Evolutionary conservation across 2,113 vertebrate species (phyloP), one percentile per base, ranked within the genome.

Genomic region (Serinus canaria): DNA sequence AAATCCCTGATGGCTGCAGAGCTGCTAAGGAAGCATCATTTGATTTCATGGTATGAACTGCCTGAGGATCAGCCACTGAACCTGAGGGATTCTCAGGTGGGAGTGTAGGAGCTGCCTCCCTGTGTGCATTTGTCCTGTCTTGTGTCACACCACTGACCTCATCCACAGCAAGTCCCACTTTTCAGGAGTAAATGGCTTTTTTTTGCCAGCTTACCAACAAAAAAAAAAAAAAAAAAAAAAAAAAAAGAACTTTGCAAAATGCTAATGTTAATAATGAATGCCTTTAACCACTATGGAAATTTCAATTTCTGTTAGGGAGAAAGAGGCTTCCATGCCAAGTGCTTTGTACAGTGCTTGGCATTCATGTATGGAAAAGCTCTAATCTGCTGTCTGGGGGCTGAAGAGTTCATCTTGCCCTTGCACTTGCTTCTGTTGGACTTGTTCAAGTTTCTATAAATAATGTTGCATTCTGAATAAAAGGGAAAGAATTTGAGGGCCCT

Each of bases 11-110:
- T 75, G 91, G 43, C 33, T 81, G 33, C 27, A 46, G 79, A 77
- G 59, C 83, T 94, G 63, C 83, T 81, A 77, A 90, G 89, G 72
- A 94, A 77, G 86, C 50, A 93, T 27, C 13, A 46, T 83, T 83
- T 88, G 88, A 77, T 55, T 88, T 72, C 21, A 11, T 60, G 44
- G 33, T 62, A 15, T 35, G 46, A 83, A 10, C 31, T 66, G 53
- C 70, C 41, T 86, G 55, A 53, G 67, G 75, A 77, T 92, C 33
- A 80, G 50, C 20, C 16, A 5, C 1, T 5, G 31, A 66, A 56
- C 55, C 47, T 49, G 70, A 41, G 74, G 37, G 44, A n/a, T 52
- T 52, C 67, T 55, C 35, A 1, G 0, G 1, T 1, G 3, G 28
- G 31, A n/a, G 28, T 7, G 6, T 0, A 0, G 24, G 52, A 24